These are phyloP conservation scores for Gorsachius magnificus DNA, from an alignment of 2,797 vertebrate species.

Conservation along the genomic window DNA sequence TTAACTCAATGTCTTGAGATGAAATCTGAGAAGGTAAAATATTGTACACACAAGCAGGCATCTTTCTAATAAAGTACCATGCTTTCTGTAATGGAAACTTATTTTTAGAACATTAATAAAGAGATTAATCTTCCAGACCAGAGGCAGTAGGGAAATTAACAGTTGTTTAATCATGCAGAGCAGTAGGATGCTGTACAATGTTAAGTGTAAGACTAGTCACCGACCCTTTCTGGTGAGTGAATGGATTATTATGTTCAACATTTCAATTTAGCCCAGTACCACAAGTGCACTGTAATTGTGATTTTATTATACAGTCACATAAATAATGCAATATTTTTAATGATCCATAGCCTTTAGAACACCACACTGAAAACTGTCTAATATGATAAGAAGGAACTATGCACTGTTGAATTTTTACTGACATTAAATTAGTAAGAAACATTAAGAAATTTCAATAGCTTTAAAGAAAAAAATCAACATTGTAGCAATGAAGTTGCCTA, in stretches of 20 bases:
- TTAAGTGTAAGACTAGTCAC: neutral
- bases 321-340: constrained; percentile 73
- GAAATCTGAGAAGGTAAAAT: neutral
- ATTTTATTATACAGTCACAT: constrained; percentile 72
- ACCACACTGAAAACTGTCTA: constrained; percentile 43
- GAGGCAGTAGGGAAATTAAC: neutral
- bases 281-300: constrained; percentile 15
- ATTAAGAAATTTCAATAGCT: constrained; percentile 23
- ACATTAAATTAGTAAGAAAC: constrained; percentile 31
- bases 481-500: neutral
- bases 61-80: neutral
- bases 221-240: constrained; percentile 16
- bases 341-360: constrained; percentile 50
- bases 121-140: neutral
- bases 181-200: neutral
- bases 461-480: neutral
- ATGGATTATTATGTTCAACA: constrained; percentile 12
- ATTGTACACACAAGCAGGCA: neutral
- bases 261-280: constrained; percentile 27
- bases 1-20: neutral
- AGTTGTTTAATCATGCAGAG: neutral
- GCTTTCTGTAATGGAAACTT: neutral
- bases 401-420: constrained; percentile 58
- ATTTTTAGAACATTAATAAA: constrained; percentile 27
- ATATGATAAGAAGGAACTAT: constrained; percentile 9